Evolutionary conservation across 2,888 invertebrate genomes (phyloP).

Genomic region (Polyommatus iphigenia): DNA sequence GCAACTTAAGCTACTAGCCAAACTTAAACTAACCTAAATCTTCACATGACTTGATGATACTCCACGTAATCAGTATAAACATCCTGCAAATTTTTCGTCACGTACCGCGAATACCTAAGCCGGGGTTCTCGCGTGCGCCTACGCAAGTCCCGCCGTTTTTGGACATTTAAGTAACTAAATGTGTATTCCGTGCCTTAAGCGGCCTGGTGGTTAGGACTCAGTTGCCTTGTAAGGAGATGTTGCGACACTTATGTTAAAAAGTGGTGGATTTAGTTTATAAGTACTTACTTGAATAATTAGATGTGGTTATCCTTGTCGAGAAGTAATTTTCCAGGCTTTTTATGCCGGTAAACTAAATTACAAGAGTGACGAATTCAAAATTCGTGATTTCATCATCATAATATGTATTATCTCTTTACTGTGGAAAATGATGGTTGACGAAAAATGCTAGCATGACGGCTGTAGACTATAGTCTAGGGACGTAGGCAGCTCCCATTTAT

Average conservation of each 20-base stretch:
- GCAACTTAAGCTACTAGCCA: too few relatives aligned
- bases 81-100: not conserved
- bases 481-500: not conserved
- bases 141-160: not conserved
- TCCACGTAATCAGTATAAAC: not conserved
- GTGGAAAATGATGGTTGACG: not conserved
- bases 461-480: not conserved
- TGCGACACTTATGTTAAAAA: not conserved
- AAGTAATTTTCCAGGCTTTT: not conserved
- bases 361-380: not conserved
- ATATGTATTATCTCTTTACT: not conserved
- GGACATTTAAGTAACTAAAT: not conserved
- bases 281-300: not conserved
- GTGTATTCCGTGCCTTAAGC: slow-evolving; percentile 21
- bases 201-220: not conserved
- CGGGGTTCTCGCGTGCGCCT: not conserved
- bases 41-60: not conserved
- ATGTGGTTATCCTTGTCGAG: not conserved
- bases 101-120: not conserved
- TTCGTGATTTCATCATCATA: too few relatives aligned
- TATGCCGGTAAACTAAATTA: not conserved
- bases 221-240: not conserved
- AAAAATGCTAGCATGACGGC: not conserved
- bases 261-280: not conserved
- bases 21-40: too few relatives aligned